These are phyloP conservation scores for Brachyrhaphis roseni DNA, from an alignment of 2,797 vertebrate genomes.

Conservation along the genomic window DNA sequence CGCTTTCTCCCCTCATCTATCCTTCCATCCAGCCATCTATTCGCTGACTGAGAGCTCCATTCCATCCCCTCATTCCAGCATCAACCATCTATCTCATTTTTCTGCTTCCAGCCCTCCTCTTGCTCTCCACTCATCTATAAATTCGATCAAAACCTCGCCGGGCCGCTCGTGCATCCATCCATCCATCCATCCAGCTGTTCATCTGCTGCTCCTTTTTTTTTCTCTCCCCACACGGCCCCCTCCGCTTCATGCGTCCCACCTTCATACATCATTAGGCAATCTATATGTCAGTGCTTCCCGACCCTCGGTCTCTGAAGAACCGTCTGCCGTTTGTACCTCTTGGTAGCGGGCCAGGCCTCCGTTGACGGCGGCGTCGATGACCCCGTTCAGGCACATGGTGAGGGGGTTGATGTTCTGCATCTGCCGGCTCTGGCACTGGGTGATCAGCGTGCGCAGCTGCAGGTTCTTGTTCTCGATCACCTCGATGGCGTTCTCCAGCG, in stretches of 20 bases:
- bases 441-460: conserved; percentile 92
- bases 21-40: conserved; percentile 24
- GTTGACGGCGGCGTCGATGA: conserved; percentile 97
- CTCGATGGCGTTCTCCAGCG: conserved; percentile 97
- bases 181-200: conserved; percentile 52
- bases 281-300: conserved; percentile 56
- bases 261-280: conserved; percentile 70
- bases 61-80: conserved; percentile 26
- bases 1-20: conserved; percentile 34
- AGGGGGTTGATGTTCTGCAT: conserved; percentile 98
- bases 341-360: conserved; percentile 97
- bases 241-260: conserved; percentile 47
- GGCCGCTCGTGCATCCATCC: conserved; percentile 39
- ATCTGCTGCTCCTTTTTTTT: conserved; percentile 26
- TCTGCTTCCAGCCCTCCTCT: conserved; percentile 18
- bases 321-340: conserved; percentile 82
- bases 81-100: conserved; percentile 45
- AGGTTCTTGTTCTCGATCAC: conserved; percentile 98
- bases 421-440: conserved; percentile 94
- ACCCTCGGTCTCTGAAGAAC: conserved; percentile 45
- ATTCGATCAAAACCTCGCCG: conserved; percentile 42
- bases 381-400: conserved; percentile 98
- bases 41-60: conserved; percentile 16
- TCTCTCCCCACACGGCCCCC: conserved; percentile 39
- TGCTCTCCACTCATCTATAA: conserved; percentile 39